Conservation (phyloP, 2,888 invertebrate species). For the Crossocerus cetratus region DNA sequence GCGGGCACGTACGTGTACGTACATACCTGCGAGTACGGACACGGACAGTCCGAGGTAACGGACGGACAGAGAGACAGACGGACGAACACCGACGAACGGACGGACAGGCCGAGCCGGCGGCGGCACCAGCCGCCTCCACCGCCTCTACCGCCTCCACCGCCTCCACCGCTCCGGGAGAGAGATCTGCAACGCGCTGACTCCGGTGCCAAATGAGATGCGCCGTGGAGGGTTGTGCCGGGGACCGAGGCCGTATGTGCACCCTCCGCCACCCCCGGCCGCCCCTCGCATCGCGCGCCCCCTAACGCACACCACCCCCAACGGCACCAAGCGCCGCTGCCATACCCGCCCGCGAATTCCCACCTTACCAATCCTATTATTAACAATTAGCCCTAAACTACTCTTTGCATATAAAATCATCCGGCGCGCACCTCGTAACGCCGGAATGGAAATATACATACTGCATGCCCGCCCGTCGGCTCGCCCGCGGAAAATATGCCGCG, state of each 20-base stretch:
- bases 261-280: no score
- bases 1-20: constrained; percentile 52
- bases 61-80: constrained; percentile 49
- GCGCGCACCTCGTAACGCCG: constrained; percentile 73
- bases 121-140: no score
- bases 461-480: constrained; percentile 70
- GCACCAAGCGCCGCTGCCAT: constrained; percentile 36
- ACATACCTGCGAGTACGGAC: constrained; percentile 30
- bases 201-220: constrained; percentile 70
- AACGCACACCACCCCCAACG: no score
- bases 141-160: no score
- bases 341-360: constrained; percentile 74
- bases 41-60: constrained; percentile 55
- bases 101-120: constrained; percentile 48
- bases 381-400: constrained; percentile 77
- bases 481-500: constrained; percentile 67
- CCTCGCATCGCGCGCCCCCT: no score
- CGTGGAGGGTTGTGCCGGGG: constrained; percentile 38
- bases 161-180: constrained; percentile 27
- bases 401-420: constrained; percentile 75
- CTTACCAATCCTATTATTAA: constrained; percentile 78
- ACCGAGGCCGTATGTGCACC: constrained; percentile 17
- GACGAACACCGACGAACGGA: constrained; percentile 49
- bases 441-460: constrained; percentile 77
- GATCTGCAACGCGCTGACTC: constrained; percentile 69